These are phyloP conservation scores for Lepidostoma basale DNA, from an alignment of 1,140 invertebrate species.

Conservation along the genomic window DNA sequence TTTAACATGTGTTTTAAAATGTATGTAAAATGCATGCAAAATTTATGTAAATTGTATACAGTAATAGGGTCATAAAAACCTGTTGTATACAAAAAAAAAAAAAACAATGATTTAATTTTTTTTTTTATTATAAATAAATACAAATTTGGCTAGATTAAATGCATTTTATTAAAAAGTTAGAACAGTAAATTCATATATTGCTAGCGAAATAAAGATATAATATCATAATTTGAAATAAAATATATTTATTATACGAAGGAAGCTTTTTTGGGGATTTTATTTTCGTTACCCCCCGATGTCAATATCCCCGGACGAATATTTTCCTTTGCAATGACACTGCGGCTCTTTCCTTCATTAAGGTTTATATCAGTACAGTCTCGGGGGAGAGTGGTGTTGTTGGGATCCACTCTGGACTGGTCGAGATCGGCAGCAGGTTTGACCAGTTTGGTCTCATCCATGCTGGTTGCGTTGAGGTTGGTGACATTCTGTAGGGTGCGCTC, in stretches of 20 bases:
- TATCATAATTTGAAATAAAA: background rate
- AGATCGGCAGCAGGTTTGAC: background rate
- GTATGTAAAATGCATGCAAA: too few species aligned
- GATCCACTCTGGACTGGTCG: background rate
- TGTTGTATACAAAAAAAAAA: too few species aligned
- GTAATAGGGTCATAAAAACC: too few species aligned
- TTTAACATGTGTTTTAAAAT: too few species aligned
- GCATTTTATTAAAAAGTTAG: too few species aligned
- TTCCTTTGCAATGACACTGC: background rate
- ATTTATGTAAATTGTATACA: too few species aligned
- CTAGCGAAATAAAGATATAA: too few species aligned
- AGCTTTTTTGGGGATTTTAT: conserved; percentile 22
- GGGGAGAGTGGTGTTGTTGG: background rate
- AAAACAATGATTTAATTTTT: too few species aligned
- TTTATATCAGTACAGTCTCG: conserved; percentile 24
- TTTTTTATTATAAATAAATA: too few species aligned
- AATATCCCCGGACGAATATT: background rate
- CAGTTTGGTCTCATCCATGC: background rate
- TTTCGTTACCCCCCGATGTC: background rate
- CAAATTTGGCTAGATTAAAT: too few species aligned
- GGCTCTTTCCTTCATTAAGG: background rate
- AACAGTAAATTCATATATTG: too few species aligned
- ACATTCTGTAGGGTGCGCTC: conserved; percentile 15
- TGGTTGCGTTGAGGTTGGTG: background rate
- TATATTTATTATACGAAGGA: background rate